Base-by-base conservation (phyloP, 2,888 invertebrate species). In the Venusia cambrica region DNA sequence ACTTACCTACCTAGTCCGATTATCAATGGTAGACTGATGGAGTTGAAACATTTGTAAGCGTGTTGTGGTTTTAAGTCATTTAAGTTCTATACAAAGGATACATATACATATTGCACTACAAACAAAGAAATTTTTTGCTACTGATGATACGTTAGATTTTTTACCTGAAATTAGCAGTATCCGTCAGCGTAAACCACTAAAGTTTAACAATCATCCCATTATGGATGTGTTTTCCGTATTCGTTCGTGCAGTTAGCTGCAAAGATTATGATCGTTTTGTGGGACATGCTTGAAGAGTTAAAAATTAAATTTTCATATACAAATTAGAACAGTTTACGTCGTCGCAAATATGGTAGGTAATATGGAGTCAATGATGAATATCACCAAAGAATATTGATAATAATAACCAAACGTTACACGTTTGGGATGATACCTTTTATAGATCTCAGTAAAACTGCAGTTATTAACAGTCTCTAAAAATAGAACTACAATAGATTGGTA, bases 191-290 rank as follows among this genome's bases (percentile, higher is more conserved):
- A 45, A 39, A 40, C 37, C 17, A 41, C 31, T 41, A 17, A 21
- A 32, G 16, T 38, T 43, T 40, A 37, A 43, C 25, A 40, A 39
- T 37, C 30, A 35, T 15, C 38, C 28, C 20, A 16, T 25, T 18
- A 32, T 19, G 35, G 34, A 38, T 22, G 12, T 7, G 34, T 45
- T 51, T 46, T 48, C 42, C 47, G 44, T 39, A 42, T 43, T 41
- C 39, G 47, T 41, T 45, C 38, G 28, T 24, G 9, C 14, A 35
- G 36, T 24, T 24, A 38, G 37, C 25, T 34, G 28, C 34, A 40
- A 38, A 45, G 26, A 17, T n/a, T 8, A 45, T 46, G 41, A 40
- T 49, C 18, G 40, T 39, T n/a, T 45, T 29, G 32, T 41, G 37
- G 38, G 37, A 32, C 20, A 41, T 28, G 47, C 34, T 39, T 41